Evolutionary conservation across 2,888 invertebrate species (phyloP).

Genomic region (Acrocyrtus sp.): DNA sequence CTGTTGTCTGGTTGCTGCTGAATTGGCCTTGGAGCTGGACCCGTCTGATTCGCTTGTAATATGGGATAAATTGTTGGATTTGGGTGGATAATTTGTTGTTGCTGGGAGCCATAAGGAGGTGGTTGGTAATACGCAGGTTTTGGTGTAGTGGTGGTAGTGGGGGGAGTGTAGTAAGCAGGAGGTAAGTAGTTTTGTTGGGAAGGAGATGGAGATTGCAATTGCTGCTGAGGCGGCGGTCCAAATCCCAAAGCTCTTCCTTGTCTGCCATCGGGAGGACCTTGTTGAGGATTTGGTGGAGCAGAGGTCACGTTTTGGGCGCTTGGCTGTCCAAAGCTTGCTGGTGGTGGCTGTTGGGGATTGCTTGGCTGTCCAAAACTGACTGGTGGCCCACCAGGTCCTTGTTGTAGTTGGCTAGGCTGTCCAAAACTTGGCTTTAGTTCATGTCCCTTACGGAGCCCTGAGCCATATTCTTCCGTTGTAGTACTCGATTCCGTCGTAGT

Average conservation of each 20-base stretch:
- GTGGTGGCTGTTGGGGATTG: conserved; percentile 11
- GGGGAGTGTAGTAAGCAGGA: conserved; percentile 12
- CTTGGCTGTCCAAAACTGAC: conserved; percentile 35
- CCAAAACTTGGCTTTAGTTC: conserved; percentile 36
- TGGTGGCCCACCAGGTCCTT: neutral
- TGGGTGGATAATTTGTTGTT: conserved; percentile 7
- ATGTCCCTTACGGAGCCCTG: conserved; percentile 28
- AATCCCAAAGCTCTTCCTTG: conserved; percentile 35
- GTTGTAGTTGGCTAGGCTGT: conserved; percentile 27
- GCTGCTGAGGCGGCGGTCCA: conserved; percentile 30
- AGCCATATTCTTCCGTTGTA: too few relatives aligned
- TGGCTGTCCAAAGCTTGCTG: conserved; percentile 35
- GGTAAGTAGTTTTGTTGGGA: conserved; percentile 7
- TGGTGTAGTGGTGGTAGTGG: too few relatives aligned
- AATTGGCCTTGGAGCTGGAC: neutral
- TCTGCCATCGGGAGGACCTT: conserved; percentile 1
- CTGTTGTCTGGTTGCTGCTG: neutral
- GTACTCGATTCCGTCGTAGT: conserved; percentile 2
- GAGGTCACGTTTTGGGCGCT: too few relatives aligned
- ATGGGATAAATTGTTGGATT: conserved; percentile 24
- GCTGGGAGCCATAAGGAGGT: conserved; percentile 5
- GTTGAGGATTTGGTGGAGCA: conserved; percentile 7
- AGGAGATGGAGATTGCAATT: conserved; percentile 14
- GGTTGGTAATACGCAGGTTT: neutral
- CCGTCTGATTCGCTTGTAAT: neutral